Conservation (phyloP, 2,113 vertebrate genomes). For the Ptyas mucosa region DNA sequence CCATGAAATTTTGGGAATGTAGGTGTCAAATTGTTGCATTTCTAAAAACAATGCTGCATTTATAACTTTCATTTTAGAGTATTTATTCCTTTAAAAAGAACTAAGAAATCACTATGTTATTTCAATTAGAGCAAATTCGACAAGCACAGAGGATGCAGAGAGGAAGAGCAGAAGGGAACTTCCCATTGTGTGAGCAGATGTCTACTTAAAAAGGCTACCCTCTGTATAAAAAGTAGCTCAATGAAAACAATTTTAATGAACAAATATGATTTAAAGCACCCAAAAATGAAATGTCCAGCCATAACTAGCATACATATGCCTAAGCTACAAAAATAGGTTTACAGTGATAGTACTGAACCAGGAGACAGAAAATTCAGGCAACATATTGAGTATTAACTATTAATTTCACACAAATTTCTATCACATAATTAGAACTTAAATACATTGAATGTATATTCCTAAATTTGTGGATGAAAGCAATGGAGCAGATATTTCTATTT, state of each 20-base stretch:
- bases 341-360: not conserved
- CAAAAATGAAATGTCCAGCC: not conserved
- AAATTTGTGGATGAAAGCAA: not conserved
- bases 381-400: not conserved
- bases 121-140: not conserved
- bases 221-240: not conserved
- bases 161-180: not conserved
- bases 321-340: not conserved
- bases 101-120: not conserved
- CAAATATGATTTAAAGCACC: not conserved
- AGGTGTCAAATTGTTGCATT: not conserved
- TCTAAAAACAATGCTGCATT: not conserved
- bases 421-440: not conserved
- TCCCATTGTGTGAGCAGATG: not conserved
- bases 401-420: not conserved
- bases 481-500: not conserved
- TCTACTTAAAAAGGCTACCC: not conserved
- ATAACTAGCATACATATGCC: not conserved
- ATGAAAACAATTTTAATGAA: not conserved
- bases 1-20: not conserved
- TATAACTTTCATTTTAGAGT: not conserved
- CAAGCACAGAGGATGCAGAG: not conserved
- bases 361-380: not conserved
- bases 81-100: slow-evolving; percentile 20
- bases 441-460: not conserved